Percentiles rank a stretch among this genome's conserved stretches.
These are phyloP conservation scores for Argyra leucocephala DNA, from an alignment of 2,888 invertebrate species.

Conservation along the genomic window DNA sequence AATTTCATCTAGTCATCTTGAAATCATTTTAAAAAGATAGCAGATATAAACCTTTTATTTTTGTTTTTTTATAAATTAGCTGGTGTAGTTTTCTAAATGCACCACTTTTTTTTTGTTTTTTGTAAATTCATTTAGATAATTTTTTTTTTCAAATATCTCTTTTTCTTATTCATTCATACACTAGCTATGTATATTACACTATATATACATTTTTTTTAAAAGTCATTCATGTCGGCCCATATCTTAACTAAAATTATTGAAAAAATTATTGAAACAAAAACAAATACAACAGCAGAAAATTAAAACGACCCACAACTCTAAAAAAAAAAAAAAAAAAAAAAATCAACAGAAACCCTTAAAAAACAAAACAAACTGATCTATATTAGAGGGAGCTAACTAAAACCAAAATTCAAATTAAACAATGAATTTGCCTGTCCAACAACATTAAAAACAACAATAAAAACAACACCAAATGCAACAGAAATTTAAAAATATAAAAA, in stretches of 20 bases:
- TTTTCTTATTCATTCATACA: too few relatives aligned
- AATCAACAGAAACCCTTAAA: constrained; percentile 1
- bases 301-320: not conserved
- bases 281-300: not conserved
- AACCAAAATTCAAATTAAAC: not conserved
- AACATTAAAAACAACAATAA: too few relatives aligned
- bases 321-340: not conserved
- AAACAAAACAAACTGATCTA: constrained; percentile 3
- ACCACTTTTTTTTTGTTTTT: not conserved
- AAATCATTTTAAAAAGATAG: not conserved
- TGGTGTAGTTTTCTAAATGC: not conserved
- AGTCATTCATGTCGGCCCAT: not conserved
- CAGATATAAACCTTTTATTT: not conserved
- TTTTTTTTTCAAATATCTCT: not conserved
- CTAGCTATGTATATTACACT: too few relatives aligned
- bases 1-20: not conserved
- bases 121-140: not conserved
- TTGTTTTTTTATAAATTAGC: not conserved
- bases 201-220: too few relatives aligned
- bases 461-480: not conserved
- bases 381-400: not conserved
- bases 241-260: not conserved
- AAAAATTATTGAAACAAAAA: not conserved
- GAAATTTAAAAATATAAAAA: not conserved
- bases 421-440: not conserved